A percentile compares a stretch with the other conserved stretches of the same genome.
Conservation (phyloP, 2,113 vertebrate genomes). For the Vulpes vulpes region DNA sequence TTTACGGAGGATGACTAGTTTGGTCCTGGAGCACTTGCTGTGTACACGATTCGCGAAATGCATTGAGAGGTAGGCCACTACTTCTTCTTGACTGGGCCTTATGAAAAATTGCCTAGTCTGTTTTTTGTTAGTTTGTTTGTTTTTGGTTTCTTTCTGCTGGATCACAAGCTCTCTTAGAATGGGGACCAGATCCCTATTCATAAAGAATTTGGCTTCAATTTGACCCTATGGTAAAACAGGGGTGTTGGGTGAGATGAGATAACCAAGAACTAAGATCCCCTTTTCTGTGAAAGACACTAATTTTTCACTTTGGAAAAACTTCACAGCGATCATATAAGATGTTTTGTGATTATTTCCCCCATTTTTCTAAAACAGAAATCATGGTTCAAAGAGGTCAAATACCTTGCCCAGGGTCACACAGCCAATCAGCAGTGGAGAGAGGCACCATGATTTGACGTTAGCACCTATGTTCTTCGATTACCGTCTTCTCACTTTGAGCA, state of each 20-base stretch:
- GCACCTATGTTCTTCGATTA: neutral
- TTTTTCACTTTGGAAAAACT: neutral
- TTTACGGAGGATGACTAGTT: neutral
- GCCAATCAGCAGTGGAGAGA: neutral
- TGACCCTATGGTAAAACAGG: neutral
- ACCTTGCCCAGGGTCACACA: neutral
- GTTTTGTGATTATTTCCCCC: neutral
- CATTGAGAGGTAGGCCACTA: neutral
- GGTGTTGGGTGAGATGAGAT: neutral
- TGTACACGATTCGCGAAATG: neutral
- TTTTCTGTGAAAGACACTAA: neutral
- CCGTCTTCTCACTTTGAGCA: fast-evolving
- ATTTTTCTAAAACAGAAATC: neutral
- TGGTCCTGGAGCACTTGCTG: neutral
- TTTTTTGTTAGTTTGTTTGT: neutral
- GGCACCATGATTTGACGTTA: neutral
- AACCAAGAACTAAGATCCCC: neutral
- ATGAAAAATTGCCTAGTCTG: neutral
- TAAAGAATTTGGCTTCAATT: neutral
- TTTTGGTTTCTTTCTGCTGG: neutral
- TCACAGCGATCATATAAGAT: neutral
- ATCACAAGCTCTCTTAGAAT: neutral
- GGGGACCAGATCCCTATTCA: neutral
- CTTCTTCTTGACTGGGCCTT: neutral
- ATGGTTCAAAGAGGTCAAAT: neutral